Evolutionary conservation across 1,140 invertebrate species (phyloP), one percentile per base, ranked within the genome.

Genomic region (Eupeodes corollae): DNA sequence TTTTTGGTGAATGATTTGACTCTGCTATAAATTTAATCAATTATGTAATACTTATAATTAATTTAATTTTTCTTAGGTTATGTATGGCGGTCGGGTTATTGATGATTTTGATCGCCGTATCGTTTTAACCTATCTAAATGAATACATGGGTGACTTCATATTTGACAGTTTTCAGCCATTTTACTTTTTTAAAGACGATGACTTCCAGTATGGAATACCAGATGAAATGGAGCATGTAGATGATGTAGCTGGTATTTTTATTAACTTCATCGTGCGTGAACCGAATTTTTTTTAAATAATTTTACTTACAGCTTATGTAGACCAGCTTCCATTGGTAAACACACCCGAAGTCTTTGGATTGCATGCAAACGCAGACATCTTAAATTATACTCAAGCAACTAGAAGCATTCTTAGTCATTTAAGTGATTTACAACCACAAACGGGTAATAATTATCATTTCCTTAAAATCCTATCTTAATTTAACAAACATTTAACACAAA

Each of bases 101-200:
- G 89, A 94, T 59, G 78, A 85, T 59, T 93, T 84, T 71, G 91
- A 93, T 67, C 76, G 88, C 19, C 75, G 89, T 49, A 81, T 92
- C 6, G 82, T 91, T 1, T 75, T 79, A 48, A 88, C 83, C 0
- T 93, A 93, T 62, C 90, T 93, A 84, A 79, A 91, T 61, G 88
- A 94, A 67, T 95, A 93, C 62, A 85, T 94, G 75, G 90, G 90
- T 0, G 89, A 94, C 57, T 94, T 93, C 63, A 72, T 94, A 16
- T 91, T 94, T 59, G 86, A 92, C 61, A 79, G 78, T 14, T 91
- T 88, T 65, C 86, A 92, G 65, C 82, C 84, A 0, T 94, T 91
- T 69, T 84, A 89, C 65, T 93, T 93, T 70, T 92, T 88, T 63
- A 65, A 74, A 16, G 84, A 91, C 58, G 69, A 79, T 1, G 61